Base-by-base conservation (phyloP, 2,888 invertebrate species). In the Conops quadrifasciatus region DNA sequence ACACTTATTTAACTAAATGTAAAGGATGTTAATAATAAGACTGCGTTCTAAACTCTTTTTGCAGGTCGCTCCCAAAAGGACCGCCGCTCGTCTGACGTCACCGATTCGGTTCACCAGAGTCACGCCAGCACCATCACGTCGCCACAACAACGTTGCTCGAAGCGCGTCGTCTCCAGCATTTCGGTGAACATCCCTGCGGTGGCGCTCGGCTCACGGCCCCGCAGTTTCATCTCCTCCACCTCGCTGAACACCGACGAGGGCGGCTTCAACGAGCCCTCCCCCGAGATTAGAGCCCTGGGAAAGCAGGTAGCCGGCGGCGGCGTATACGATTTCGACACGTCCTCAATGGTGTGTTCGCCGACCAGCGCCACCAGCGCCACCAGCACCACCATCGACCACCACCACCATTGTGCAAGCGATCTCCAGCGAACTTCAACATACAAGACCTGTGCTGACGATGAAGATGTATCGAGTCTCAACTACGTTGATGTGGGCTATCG, bases 231-330 rank as follows among this genome's bases (percentile, higher is more conserved):
- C 65, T 92, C 92, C 78, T 75, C 79, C n/a, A 88, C 91, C 64
- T 91, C 91, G 79, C 89, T 88, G 76, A 74, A 80, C 49, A 84
- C 89, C 26, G 91, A 92, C 83, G 91, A 91, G 78, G 91, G 91
- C 67, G 91, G 91, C 65, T 91, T 91, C 86, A 91, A 91, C 85
- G 92, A 91, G 84, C 91, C 91, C 28, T 90, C 89, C 73, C 91
- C 91, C 19, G 91, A 91, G 84, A 89, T 92, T 78, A 90, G 91
- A 84, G 91, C 91, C 73, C 87, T 89, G 71, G 82, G 89, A 15
- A 82, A 83, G 73, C 76, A 82, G 3, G 78, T 2, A 49, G 49
- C 49, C 15, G 49, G 16, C 4, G 2, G 11, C 9, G 53, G 21
- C 15, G 21, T 80, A 3, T 81, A 82, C 72, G 81, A 81, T 62